Conservation (phyloP, 1,140 invertebrate genomes). For the Drosophila watanabei region DNA sequence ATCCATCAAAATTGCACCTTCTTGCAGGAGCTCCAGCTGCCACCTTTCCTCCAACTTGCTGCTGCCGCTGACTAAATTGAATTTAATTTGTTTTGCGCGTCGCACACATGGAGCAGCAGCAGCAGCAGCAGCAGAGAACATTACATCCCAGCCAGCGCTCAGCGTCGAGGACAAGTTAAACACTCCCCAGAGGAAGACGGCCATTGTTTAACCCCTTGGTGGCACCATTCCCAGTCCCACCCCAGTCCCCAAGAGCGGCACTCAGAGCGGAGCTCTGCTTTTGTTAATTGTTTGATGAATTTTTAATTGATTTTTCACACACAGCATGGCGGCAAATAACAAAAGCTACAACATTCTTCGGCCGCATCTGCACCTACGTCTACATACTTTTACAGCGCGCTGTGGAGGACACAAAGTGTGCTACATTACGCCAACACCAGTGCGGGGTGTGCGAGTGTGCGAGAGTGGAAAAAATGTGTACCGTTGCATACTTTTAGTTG, state of each 20-base stretch:
- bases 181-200: constrained; percentile 70
- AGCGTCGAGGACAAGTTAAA: constrained; percentile 65
- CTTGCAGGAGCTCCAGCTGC: constrained; percentile 59
- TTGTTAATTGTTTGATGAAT: constrained; percentile 85
- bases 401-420: constrained; percentile 52
- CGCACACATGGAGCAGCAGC: constrained; percentile 56
- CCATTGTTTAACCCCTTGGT: constrained; percentile 79
- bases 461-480: constrained; percentile 53
- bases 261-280: constrained; percentile 64
- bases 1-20: constrained; percentile 86
- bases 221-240: constrained; percentile 9
- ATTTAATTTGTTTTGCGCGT: constrained; percentile 84
- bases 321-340: constrained; percentile 70
- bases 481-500: constrained; percentile 77
- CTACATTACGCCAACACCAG: constrained; percentile 28
- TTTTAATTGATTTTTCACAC: constrained; percentile 85
- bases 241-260: constrained; percentile 5
- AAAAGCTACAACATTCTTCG: constrained; percentile 54
- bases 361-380: constrained; percentile 30
- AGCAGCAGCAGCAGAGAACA: constrained; percentile 50
- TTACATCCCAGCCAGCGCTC: constrained; percentile 65
- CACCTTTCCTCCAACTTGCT: constrained; percentile 12
- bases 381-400: constrained; percentile 1
- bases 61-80: constrained; percentile 77
- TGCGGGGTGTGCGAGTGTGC: not conserved